A percentile compares a stretch with the other conserved stretches of the same genome.
Conservation (phyloP, 1,140 invertebrate genomes). For the Dreissena rostriformis region DNA sequence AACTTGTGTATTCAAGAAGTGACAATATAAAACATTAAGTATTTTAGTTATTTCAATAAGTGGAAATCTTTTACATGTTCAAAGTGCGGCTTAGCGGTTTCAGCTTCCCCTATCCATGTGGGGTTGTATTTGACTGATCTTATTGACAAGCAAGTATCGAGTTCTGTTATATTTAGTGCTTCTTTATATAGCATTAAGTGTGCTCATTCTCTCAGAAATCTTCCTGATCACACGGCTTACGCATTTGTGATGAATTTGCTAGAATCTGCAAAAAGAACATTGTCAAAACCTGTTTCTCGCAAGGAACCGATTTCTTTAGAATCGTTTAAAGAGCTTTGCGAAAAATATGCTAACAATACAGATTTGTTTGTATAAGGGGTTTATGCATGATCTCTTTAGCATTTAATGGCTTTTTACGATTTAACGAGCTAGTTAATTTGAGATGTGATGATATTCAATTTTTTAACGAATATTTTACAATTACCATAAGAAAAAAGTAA, state of each 20-base stretch:
- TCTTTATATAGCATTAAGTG: constrained; percentile 4
- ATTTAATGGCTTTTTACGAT: constrained; percentile 41
- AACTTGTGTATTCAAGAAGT: constrained; percentile 20
- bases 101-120: constrained; percentile 18
- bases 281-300: background rate
- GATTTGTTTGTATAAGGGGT: constrained; percentile 30
- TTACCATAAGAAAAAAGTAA: constrained; percentile 55
- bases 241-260: constrained; percentile 9
- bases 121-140: constrained; percentile 24
- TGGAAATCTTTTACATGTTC: constrained; percentile 16
- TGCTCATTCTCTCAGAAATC: constrained; percentile 26
- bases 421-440: constrained; percentile 53
- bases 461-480: constrained; percentile 37
- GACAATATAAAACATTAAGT: constrained; percentile 28
- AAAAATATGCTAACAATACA: constrained; percentile 6
- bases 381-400: constrained; percentile 40
- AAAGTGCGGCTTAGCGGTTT: background rate
- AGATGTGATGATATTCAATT: constrained; percentile 52
- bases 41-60: constrained; percentile 32
- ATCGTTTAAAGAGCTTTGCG: constrained; percentile 15
- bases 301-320: constrained; percentile 34
- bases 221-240: background rate
- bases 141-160: background rate
- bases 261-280: constrained; percentile 7
- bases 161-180: background rate